Percentiles rank a stretch among this genome's conserved stretches.
phyloP scores from a whole-genome alignment of 2,797 vertebrate species.

The Morelia viridis region DNA sequence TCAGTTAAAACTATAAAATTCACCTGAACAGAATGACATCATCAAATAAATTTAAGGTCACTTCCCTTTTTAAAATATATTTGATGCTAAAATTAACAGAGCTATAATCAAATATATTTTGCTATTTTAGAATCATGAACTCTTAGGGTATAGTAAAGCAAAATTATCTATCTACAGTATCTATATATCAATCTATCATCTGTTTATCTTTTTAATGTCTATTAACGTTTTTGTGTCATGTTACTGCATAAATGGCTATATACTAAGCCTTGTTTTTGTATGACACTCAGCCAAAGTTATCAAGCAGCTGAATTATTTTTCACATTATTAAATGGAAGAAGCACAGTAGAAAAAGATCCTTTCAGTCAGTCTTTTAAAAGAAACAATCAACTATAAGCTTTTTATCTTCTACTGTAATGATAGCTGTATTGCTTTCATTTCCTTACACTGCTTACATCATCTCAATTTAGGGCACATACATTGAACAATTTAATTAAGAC shows the following conservation, averaged over 20 bases:
- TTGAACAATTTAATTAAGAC: conserved; percentile 20
- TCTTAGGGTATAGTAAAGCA: not conserved
- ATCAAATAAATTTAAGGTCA: conserved; percentile 34
- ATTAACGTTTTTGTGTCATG: not conserved
- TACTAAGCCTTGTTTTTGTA: not conserved
- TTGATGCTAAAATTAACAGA: not conserved
- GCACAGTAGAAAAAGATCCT: conserved; percentile 27
- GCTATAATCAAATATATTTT: not conserved
- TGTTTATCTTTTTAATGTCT: not conserved
- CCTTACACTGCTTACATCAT: conserved; percentile 51
- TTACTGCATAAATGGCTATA: not conserved
- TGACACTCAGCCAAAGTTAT: not conserved
- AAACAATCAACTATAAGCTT: conserved; percentile 33
- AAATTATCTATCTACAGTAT: conserved; percentile 5
- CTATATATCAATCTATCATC: not conserved
- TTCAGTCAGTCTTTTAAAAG: not conserved
- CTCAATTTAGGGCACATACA: conserved; percentile 52
- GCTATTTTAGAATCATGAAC: conserved; percentile 20
- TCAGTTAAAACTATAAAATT: conserved; percentile 25
- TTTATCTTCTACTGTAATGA: conserved; percentile 56
- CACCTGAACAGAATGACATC: conserved; percentile 18
- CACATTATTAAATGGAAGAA: conserved; percentile 12
- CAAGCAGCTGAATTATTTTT: conserved; percentile 13
- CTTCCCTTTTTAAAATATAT: conserved; percentile 14
- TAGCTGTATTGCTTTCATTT: conserved; percentile 47